Evolutionary conservation across 2,797 vertebrate species (phyloP).

Genomic region (Botia almorhae): DNA sequence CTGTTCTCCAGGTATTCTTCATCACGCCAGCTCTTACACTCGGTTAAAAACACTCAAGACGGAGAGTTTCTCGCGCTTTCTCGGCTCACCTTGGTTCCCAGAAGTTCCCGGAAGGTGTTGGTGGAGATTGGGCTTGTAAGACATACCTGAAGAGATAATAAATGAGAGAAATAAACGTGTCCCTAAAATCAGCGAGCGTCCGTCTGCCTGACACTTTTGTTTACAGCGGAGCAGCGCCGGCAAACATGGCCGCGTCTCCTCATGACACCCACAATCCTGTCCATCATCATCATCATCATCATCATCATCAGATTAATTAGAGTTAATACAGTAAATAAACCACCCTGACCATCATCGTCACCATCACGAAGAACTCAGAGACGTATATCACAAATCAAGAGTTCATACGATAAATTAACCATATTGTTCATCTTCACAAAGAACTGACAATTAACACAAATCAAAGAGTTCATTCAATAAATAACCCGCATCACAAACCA

Average conservation of each 20-base stretch:
- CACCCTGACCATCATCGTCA: neutral
- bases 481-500: too few species aligned
- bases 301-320: conserved; percentile 8
- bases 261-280: conserved; percentile 88
- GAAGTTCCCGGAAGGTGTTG: conserved; percentile 91
- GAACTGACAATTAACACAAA: too few species aligned
- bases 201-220: conserved; percentile 93
- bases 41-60: conserved; percentile 74
- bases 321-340: neutral
- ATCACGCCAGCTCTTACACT: conserved; percentile 79
- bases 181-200: conserved; percentile 90
- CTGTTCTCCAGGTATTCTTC: conserved; percentile 87
- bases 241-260: conserved; percentile 95
- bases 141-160: conserved; percentile 93
- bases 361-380: neutral
- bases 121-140: conserved; percentile 94
- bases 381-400: too few species aligned
- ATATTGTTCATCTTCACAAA: too few species aligned
- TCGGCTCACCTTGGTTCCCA: conserved; percentile 88
- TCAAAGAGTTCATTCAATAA: too few species aligned
- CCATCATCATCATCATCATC: conserved; percentile 68
- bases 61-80: conserved; percentile 68
- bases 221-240: conserved; percentile 92
- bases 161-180: conserved; percentile 88
- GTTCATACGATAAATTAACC: too few species aligned